Percentiles rank a stretch among this genome's conserved stretches.
phyloP scores from a whole-genome alignment of 2,888 invertebrate genomes.

The Entomobrya proxima region DNA sequence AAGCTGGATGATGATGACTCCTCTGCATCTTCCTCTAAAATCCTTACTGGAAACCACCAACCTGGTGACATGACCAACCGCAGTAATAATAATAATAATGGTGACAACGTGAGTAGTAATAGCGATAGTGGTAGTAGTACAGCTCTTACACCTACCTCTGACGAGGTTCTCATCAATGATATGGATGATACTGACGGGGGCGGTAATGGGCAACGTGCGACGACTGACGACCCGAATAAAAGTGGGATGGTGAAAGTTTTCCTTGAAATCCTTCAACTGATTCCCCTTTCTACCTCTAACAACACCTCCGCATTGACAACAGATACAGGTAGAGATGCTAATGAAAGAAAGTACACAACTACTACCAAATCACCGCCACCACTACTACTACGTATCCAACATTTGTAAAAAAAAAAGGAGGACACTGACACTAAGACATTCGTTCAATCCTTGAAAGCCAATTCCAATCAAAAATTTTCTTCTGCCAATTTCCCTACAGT shows the following conservation, averaged over 20 bases:
- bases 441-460: slow-evolving; percentile 56
- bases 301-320: background rate
- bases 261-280: slow-evolving; percentile 67
- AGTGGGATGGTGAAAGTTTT: slow-evolving; percentile 65
- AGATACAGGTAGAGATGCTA: slow-evolving; percentile 3
- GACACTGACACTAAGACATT: slow-evolving; percentile 30
- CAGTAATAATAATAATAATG: slow-evolving; percentile 16
- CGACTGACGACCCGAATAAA: slow-evolving; percentile 31
- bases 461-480: slow-evolving; percentile 58
- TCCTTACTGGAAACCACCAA: slow-evolving; percentile 35
- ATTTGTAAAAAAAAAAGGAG: slow-evolving; percentile 33
- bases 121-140: slow-evolving; percentile 10
- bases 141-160: background rate
- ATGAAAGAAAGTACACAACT: slow-evolving; percentile 5
- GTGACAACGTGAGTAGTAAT: slow-evolving; percentile 19
- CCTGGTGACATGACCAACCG: slow-evolving; percentile 41
- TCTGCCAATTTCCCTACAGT: slow-evolving; percentile 17
- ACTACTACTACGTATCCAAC: background rate
- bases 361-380: background rate
- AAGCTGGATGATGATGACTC: slow-evolving; percentile 37
- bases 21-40: slow-evolving; percentile 19
- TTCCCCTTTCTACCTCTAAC: slow-evolving; percentile 61
- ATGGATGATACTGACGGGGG: slow-evolving; percentile 37
- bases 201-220: slow-evolving; percentile 21
- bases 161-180: background rate